Evolutionary conservation across 2,797 vertebrate genomes (phyloP), one percentile per base, ranked within the genome.

Genomic region (Syndactyla subalaris): DNA sequence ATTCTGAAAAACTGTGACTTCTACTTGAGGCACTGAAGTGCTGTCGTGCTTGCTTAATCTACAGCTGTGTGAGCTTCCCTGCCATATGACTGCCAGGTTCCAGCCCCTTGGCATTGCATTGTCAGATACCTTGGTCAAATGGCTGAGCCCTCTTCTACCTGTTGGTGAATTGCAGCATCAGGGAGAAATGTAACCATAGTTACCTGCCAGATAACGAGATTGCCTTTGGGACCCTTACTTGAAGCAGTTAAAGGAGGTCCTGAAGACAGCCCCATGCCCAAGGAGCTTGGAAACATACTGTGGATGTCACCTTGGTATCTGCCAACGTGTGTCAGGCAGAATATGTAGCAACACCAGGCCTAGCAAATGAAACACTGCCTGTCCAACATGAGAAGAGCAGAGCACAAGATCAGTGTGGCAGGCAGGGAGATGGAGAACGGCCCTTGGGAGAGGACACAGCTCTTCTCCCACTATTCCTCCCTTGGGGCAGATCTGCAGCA

Each of bases 401-500:
- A 67, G 22, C 26, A 57, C 22, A 22, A 21, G 46, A 23, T 24
- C 6, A 7, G 43, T 12, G 48, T 59, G 57, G 45, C 23, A 36
- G 38, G 32, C 34, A 51, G 23, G 30, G n/a, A 39, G 54, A 21
- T 21, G 10, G 10, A 38, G n/a, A 38, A 38, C 2, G 73, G 30
- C 34, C 11, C 1, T 57, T 36, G 4, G 7, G 21, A 54, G 19
- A 7, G 8, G 19, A n/a, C 24, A 41, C 34, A 52, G 65, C 26
- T 55, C 26, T 36, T 41, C 15, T 21, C 12, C 9, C 8, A 3
- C 5, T 17, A 0, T 9, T 26, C 1, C 4, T 17, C 8, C n/a
- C 26, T 26, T 30, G 52, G 58, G 54, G 21, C 80, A 83, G 29
- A n/a, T 46, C 27, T 48, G 52, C 49, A 48, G 81, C 55, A 80